Percentiles rank a stretch among this genome's conserved stretches.
These are phyloP conservation scores for Diadema setosum DNA, from an alignment of 35 echinoderm and acorn worm species.

Conservation along the genomic window DNA sequence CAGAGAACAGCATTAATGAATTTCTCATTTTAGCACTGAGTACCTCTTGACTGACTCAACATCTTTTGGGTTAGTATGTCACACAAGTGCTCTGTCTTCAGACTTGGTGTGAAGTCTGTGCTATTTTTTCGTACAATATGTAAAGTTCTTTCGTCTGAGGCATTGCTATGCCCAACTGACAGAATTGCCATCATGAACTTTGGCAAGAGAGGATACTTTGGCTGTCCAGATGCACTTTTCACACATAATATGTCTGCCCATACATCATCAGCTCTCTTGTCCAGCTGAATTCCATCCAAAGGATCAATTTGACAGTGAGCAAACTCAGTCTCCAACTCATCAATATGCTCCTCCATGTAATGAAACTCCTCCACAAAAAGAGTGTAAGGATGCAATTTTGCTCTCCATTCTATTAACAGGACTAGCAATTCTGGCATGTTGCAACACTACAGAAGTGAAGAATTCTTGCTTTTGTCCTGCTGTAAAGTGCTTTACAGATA, in stretches of 20 bases:
- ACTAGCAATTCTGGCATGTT: conserved; percentile 37
- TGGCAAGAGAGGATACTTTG: neutral
- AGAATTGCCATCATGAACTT: neutral
- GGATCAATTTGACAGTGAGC: conserved; percentile 35
- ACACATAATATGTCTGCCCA: conserved; percentile 17
- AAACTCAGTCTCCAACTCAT: conserved; percentile 58
- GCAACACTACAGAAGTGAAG: conserved; percentile 10
- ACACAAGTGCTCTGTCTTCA: neutral
- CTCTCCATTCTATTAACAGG: neutral
- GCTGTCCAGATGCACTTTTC: neutral
- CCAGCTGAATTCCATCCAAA: neutral
- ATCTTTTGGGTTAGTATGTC: conserved; percentile 7
- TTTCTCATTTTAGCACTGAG: neutral
- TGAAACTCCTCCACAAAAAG: conserved; percentile 57
- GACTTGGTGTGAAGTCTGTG: neutral
- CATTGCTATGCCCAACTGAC: conserved; percentile 7
- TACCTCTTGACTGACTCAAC: neutral
- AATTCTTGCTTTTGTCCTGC: neutral
- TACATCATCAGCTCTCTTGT: conserved; percentile 25
- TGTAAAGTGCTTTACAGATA: neutral
- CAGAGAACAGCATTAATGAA: neutral
- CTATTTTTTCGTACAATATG: conserved; percentile 31
- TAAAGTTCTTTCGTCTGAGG: neutral
- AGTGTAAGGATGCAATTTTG: conserved; percentile 10
- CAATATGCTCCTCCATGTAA: conserved; percentile 36